These are phyloP conservation scores for Mesitornis unicolor DNA, from an alignment of 2,113 vertebrate genomes.

Conservation along the genomic window DNA sequence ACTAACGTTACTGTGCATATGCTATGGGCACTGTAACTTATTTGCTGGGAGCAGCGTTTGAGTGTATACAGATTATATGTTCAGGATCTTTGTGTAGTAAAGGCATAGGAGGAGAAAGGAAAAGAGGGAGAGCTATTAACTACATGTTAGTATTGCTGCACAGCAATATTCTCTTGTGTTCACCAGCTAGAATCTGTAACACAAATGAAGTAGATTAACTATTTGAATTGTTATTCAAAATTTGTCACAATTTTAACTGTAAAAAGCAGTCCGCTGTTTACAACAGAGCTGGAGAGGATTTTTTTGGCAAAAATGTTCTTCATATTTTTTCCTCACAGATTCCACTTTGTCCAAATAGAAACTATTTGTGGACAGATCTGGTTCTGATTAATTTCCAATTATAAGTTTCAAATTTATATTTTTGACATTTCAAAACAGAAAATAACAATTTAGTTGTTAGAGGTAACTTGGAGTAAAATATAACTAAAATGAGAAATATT, in stretches of 20 bases:
- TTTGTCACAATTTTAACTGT: not conserved
- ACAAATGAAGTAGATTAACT: constrained; percentile 36
- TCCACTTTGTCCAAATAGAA: constrained; percentile 14
- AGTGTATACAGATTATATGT: not conserved
- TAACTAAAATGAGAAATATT: not conserved
- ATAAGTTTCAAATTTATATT: not conserved
- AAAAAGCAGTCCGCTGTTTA: not conserved
- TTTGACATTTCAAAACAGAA: not conserved
- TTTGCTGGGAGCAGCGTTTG: not conserved
- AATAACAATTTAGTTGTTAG: not conserved
- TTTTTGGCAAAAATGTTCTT: not conserved
- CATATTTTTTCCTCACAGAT: constrained; percentile 8
- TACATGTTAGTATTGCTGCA: not conserved
- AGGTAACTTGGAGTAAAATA: not conserved
- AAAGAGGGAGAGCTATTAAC: not conserved
- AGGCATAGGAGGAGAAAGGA: not conserved
- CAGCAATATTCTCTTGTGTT: not conserved
- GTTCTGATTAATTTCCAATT: constrained; percentile 27
- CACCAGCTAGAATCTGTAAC: not conserved
- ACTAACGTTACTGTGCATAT: not conserved
- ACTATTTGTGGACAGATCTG: not conserved
- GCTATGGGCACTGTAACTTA: not conserved
- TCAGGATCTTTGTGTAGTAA: not conserved
- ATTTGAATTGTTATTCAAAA: constrained; percentile 15
- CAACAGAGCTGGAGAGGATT: not conserved